Evolutionary conservation across 2,113 vertebrate genomes (phyloP).

Genomic region (Lophius piscatorius): DNA sequence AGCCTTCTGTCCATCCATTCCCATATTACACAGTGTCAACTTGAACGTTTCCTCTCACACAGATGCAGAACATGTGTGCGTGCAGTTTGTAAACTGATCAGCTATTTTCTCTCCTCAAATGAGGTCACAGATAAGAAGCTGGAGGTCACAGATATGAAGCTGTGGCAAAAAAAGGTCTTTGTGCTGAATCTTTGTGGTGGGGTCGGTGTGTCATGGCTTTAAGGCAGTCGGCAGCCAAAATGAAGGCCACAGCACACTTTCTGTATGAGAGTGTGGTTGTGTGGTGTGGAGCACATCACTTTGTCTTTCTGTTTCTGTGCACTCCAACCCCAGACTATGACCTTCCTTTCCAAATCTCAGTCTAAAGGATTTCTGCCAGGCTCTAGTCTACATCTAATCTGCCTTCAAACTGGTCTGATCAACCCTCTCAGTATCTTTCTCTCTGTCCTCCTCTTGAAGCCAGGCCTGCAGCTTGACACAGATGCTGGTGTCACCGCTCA

Average conservation of each 20-base stretch:
- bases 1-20: no score
- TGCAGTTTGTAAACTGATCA: neutral
- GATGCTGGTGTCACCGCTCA: constrained; percentile 80
- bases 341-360: constrained; percentile 13
- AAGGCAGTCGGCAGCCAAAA: constrained; percentile 43
- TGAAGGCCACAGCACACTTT: constrained; percentile 63
- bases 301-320: constrained; percentile 54
- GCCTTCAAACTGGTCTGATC: constrained; percentile 29
- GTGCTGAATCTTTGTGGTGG: constrained; percentile 12
- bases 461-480: constrained; percentile 84
- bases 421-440: constrained; percentile 38
- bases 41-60: no score
- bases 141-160: no score
- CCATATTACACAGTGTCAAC: no score
- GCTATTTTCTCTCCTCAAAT: no score
- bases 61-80: constrained; percentile 4
- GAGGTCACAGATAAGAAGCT: no score
- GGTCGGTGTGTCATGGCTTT: constrained; percentile 44
- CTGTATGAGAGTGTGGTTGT: constrained; percentile 16
- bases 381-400: constrained; percentile 44
- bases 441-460: constrained; percentile 66
- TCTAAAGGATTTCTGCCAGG: constrained; percentile 27
- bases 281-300: constrained; percentile 46
- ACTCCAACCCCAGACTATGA: constrained; percentile 7
- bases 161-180: constrained; percentile 14